Conservation (phyloP, 2,113 vertebrate species). For the Anolis sagrei region DNA sequence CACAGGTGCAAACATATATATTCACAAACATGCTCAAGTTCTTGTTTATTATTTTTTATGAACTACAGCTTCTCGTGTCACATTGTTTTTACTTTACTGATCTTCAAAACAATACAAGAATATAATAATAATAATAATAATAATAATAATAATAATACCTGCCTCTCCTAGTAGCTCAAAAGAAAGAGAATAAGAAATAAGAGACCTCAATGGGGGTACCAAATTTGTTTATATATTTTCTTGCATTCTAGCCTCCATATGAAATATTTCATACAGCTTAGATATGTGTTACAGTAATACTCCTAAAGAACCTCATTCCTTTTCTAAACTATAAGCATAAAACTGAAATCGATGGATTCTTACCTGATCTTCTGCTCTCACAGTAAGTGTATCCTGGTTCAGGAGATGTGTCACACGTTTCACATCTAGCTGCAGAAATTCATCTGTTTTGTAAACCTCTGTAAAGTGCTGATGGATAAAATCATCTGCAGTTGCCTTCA, state of each 20-base stretch:
- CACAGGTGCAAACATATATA: neutral
- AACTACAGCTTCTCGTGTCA: neutral
- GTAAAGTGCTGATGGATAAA: constrained; percentile 93
- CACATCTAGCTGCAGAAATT: constrained; percentile 90
- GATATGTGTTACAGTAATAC: neutral
- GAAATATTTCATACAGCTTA: neutral
- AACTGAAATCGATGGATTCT: constrained; percentile 17
- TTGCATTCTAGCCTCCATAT: neutral
- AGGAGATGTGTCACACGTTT: constrained; percentile 89
- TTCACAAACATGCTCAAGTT: neutral
- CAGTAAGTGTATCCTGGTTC: constrained; percentile 88
- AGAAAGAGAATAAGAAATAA: neutral
- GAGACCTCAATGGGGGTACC: neutral
- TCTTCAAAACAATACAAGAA: neutral
- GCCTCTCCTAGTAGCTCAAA: no score
- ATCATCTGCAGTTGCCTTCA: constrained; percentile 88
- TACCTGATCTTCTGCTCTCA: constrained; percentile 90
- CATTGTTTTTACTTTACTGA: neutral
- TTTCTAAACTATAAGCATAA: constrained; percentile 6
- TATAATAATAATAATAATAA: no score
- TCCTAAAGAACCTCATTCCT: neutral
- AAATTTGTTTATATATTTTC: neutral
- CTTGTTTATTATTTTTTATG: neutral
- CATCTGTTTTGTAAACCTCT: constrained; percentile 90
- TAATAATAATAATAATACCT: no score